Evolutionary conservation across 2,797 vertebrate genomes (phyloP).

Genomic region (Epinephelus coioides): DNA sequence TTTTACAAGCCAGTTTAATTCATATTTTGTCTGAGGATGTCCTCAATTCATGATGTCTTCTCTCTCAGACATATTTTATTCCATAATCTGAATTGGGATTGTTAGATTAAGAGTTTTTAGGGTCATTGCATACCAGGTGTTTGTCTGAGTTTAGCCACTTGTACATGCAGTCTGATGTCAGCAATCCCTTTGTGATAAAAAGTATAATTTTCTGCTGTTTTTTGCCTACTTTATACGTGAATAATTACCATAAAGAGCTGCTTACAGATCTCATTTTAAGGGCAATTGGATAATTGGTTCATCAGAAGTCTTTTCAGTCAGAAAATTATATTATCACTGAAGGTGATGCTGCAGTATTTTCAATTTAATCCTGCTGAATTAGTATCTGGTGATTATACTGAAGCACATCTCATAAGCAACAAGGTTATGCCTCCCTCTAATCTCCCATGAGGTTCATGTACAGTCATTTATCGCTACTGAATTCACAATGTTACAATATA

Average conservation of each 20-base stretch:
- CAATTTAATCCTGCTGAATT: background rate
- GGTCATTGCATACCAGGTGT: background rate
- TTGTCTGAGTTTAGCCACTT: background rate
- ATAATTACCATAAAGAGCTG: background rate
- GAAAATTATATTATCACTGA: background rate
- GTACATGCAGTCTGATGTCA: background rate
- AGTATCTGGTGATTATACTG: background rate
- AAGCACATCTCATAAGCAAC: background rate
- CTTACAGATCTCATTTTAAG: background rate
- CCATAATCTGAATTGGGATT: background rate
- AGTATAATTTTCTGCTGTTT: background rate
- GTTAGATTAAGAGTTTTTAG: background rate
- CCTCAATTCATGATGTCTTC: background rate
- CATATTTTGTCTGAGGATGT: background rate
- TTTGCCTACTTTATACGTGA: background rate
- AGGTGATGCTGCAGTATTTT: background rate
- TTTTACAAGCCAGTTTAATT: background rate
- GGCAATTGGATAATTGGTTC: background rate
- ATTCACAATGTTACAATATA: background rate
- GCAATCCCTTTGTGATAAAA: background rate
- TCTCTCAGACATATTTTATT: background rate
- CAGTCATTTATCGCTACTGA: background rate
- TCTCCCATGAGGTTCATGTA: no score
- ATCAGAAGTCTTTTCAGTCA: background rate
- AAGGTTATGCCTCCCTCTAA: background rate